Base-by-base conservation (phyloP, 2,113 vertebrate genomes). In the Tinamus guttatus region DNA sequence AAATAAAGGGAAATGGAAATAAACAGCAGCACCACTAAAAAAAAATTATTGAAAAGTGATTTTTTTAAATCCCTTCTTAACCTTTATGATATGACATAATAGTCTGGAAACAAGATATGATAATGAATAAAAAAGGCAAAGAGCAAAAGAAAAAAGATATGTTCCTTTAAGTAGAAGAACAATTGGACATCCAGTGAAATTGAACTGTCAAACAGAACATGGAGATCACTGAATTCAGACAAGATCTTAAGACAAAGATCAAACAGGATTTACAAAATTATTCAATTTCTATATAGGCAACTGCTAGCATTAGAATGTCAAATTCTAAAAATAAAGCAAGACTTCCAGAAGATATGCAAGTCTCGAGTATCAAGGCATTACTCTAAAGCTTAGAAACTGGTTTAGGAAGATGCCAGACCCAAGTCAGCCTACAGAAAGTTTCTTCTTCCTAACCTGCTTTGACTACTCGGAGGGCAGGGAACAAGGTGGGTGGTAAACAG, bases 1-100 rank as follows among this genome's bases (percentile, higher is more conserved):
- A 86, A 93, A 88, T 21, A 73, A 79, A 96, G 17, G 4, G 21
- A 14, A 79, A 79, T 24, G 16, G 83, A 14, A 86, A 3, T 32
- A 70, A 70, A 78, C 9, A 59, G 28, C 28, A 86, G 7, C 41
- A 62, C 11, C 60, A 63, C 13, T 68, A 64, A 84, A 9, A 59
- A 7, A 9, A 54, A 8, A 51, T 69, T 9, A 9, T 58, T 64
- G 16, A 77, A 49, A 21, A 65, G 17, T 32, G 7, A 74, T 54
- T 52, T 38, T 0, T 3, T 76, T 65, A 89, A 73, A 71, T 8
- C 43, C 47, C 65, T 65, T 69, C 84, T 18, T 54, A 60, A 6
- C 14, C 18, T 70, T 54, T 63, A 63, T 5, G 40, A 67, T 73
- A 87, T 52, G 47, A 28, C 62, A 5, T 7, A 59, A 45, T 7